phyloP scores from a whole-genome alignment of 2,797 vertebrate species.

The Threskiornis aethiopicus region DNA sequence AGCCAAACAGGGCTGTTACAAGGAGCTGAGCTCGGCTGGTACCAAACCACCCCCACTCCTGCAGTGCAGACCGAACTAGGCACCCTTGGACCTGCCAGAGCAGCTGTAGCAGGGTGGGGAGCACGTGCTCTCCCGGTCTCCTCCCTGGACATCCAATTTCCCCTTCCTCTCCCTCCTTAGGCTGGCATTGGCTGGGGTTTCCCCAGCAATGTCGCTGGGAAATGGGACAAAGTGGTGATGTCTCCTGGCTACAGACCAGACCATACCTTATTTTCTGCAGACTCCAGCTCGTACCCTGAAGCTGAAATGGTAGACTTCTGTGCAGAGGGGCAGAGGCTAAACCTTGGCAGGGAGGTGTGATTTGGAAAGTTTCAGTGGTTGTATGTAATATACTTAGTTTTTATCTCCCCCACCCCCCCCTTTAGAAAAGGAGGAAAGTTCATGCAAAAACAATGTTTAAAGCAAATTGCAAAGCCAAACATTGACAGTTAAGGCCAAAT shows the following conservation, averaged over 20 bases:
- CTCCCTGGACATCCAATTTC: background rate
- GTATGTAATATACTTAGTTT: background rate
- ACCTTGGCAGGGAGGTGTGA: background rate
- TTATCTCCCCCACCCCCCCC: background rate
- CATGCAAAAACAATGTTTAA: background rate
- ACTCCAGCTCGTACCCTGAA: background rate
- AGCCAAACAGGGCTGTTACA: no score
- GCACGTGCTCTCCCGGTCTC: rapidly evolving
- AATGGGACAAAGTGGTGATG: background rate
- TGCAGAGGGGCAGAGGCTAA: background rate
- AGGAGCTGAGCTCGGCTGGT: background rate
- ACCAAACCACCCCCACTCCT: background rate
- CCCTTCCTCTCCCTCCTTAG: background rate
- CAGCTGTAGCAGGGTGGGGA: background rate
- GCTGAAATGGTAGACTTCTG: background rate
- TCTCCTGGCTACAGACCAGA: background rate
- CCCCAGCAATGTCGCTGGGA: background rate
- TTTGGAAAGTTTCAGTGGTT: background rate
- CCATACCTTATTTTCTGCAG: background rate
- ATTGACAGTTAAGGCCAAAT: background rate
- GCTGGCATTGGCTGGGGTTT: background rate
- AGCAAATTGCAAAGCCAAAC: slow-evolving; percentile 7
- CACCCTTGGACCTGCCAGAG: background rate
- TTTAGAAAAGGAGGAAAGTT: slow-evolving; percentile 6
- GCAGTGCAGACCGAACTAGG: rapidly evolving